Evolutionary conservation across 23 tunicate genomes (phyloP), one percentile per base, ranked within the genome.

Genomic region (Styela clava): DNA sequence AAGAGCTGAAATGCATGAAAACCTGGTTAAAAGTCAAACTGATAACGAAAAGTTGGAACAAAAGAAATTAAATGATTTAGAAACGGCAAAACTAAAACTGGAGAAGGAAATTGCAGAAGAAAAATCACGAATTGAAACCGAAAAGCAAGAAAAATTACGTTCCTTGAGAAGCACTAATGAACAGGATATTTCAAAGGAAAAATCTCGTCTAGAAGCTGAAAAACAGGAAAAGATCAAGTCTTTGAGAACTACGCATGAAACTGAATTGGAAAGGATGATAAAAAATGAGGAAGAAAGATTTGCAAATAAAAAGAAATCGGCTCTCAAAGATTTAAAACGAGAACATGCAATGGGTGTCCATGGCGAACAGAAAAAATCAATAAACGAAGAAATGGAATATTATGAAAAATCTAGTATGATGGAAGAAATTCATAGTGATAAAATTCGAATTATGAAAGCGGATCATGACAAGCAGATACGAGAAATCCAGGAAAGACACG

Each of bases 401-500:
- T 26, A 24, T 51, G 81, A 76, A n/a, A 76, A 76, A n/a, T 23
- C 30, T 20, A 2, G 23, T 30, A 23, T 76, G 25, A 52, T 76
- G 81, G 81, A 76, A 29, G 81, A 76, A 52, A 76, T 84, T 61
- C 51, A 84, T 18, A 35, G 74, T 44, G 97, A 91, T 62, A 91
- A 85, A 73, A 32, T 74, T 23, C 44, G 82, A 1, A 52, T 18
- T 19, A 67, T 91, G 65, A n/a, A 61, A 2, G 86, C 51, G 23
- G 89, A 87, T 2, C 98, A 93, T 24, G 85, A 93, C 32, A 84
- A 68, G 62, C 89, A 93, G 62, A 27, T 93, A 5, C 68, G 73
- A 7, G 73, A 67, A n/a, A 31, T 79, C 16, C 61, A 71, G 69
- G 34, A 73, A 34, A 64, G 73, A 35, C 97, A 92, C 37, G 30